Conservation (phyloP, 30 jellyfish, hydroid and myxozoan genomes). For the Aurelia sp. region DNA sequence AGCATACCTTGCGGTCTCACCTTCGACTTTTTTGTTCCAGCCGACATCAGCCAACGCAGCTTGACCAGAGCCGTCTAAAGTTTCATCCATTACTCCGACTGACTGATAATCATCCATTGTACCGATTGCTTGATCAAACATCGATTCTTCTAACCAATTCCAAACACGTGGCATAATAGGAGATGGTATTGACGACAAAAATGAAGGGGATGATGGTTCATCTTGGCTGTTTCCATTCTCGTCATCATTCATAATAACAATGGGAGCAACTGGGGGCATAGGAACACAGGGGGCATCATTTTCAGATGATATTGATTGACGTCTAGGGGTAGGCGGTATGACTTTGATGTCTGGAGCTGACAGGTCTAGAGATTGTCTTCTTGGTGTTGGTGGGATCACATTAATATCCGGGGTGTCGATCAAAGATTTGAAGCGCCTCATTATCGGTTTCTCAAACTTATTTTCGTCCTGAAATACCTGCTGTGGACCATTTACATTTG, state of each 20-base stretch:
- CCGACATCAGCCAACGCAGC: too few species aligned
- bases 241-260: neutral
- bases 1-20: neutral
- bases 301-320: constrained; percentile 50
- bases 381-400: constrained; percentile 69
- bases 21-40: neutral
- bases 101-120: constrained; percentile 3
- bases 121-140: constrained; percentile 14
- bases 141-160: constrained; percentile 66
- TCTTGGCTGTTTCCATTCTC: constrained; percentile 6
- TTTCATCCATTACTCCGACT: neutral
- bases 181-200: constrained; percentile 41
- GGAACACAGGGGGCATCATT: neutral
- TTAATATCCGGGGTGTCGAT: constrained; percentile 56
- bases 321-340: constrained; percentile 63
- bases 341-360: constrained; percentile 18
- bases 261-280: neutral
- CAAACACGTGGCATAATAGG: constrained; percentile 71
- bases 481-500: neutral
- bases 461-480: too few species aligned
- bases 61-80: neutral
- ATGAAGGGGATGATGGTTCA: constrained; percentile 40
- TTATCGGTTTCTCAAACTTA: neutral
- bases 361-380: constrained; percentile 62
- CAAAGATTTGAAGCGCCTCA: constrained; percentile 10